Percentiles rank a stretch among this genome's conserved stretches.
These are phyloP conservation scores for Perodicticus potto DNA, from an alignment of 2,797 vertebrate species.

Conservation along the genomic window DNA sequence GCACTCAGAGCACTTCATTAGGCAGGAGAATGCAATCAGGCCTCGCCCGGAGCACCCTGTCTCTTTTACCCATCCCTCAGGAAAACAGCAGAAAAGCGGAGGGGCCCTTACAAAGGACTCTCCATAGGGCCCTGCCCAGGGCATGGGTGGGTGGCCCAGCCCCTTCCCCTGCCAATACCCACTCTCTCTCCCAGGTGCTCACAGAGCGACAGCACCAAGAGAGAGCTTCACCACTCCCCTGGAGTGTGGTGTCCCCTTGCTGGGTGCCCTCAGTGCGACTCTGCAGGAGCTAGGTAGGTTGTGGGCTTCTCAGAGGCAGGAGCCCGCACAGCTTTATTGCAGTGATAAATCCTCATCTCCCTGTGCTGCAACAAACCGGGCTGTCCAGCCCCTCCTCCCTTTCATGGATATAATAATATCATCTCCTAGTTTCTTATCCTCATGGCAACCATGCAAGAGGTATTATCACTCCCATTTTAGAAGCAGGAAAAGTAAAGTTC, in stretches of 20 bases:
- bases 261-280: not conserved
- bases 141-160: not conserved
- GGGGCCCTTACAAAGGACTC: not conserved
- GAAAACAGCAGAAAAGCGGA: not conserved
- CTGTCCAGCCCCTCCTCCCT: not conserved
- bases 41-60: not conserved
- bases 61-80: not conserved
- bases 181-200: not conserved
- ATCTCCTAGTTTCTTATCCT: not conserved
- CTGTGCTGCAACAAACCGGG: accelerated
- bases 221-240: not conserved
- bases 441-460: not conserved
- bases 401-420: not conserved
- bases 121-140: not conserved
- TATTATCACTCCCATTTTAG: not conserved
- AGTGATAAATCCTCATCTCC: not conserved
- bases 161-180: not conserved
- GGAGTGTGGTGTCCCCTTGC: not conserved
- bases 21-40: not conserved
- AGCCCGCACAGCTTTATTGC: not conserved
- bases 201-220: not conserved
- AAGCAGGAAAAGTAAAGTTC: not conserved
- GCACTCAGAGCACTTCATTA: not conserved
- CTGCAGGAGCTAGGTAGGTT: not conserved
- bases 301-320: not conserved